phyloP scores from a whole-genome alignment of 2,113 vertebrate genomes.

The Hemiscyllium ocellatum region DNA sequence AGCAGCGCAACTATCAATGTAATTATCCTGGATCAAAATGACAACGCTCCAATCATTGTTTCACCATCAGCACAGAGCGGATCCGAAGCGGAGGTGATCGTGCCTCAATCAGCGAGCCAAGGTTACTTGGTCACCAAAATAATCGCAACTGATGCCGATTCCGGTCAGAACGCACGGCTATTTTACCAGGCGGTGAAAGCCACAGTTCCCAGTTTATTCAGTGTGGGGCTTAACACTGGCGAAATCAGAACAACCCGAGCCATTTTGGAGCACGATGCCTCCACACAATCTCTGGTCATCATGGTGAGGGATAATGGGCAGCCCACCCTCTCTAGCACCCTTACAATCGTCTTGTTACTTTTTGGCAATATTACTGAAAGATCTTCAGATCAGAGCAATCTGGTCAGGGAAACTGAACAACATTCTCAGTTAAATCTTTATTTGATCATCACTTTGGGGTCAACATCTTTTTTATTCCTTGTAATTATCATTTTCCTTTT shows the following conservation, averaged over 20 bases:
- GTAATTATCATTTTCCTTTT: not conserved
- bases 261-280: not conserved
- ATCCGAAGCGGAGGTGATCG: not conserved
- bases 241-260: conserved; percentile 16
- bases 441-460: not conserved
- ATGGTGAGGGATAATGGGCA: conserved; percentile 10
- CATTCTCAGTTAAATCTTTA: not conserved
- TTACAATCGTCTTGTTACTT: not conserved
- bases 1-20: conserved; percentile 32
- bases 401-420: not conserved
- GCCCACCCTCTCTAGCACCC: not conserved
- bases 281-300: not conserved
- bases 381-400: not conserved
- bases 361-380: not conserved
- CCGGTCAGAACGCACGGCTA: conserved; percentile 31
- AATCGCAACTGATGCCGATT: conserved; percentile 35
- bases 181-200: not conserved
- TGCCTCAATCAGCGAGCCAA: not conserved
- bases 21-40: conserved; percentile 38
- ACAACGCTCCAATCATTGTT: conserved; percentile 34
- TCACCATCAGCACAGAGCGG: conserved; percentile 17
- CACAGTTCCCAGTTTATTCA: conserved; percentile 23
- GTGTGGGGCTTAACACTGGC: not conserved
- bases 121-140: conserved; percentile 33
- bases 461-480: not conserved